A percentile compares a stretch with the other conserved stretches of the same genome.
phyloP scores from a whole-genome alignment of 2,797 vertebrate genomes.

The Sebastes matsubarae region DNA sequence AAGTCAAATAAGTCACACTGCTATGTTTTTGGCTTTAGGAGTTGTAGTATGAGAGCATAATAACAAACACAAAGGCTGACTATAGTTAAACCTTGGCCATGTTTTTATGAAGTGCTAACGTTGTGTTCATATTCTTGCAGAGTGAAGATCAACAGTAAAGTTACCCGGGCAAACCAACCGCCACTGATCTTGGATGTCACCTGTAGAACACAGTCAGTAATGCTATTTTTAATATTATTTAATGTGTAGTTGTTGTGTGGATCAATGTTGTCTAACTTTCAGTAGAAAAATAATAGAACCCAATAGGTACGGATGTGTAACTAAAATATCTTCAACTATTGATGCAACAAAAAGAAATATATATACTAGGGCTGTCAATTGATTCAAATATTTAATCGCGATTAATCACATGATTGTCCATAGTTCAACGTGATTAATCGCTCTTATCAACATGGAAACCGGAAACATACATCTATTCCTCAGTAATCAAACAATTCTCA shows the following conservation, averaged over 20 bases:
- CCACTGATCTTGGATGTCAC: conserved; percentile 63
- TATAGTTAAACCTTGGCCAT: rapidly evolving
- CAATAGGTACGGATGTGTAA: background rate
- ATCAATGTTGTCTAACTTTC: background rate
- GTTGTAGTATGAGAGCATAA: background rate
- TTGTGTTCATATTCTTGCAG: conserved; percentile 42
- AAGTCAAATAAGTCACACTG: background rate
- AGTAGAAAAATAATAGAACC: background rate
- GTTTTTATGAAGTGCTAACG: background rate
- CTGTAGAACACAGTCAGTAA: conserved; percentile 57
- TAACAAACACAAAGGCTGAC: background rate
- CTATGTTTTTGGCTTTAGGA: background rate
- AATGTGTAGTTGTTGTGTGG: background rate
- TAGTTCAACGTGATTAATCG: too few relatives aligned
- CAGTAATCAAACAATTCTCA: conserved; percentile 70
- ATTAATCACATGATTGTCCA: too few relatives aligned
- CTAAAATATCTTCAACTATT: background rate
- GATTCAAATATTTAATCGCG: too few relatives aligned
- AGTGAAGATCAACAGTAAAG: conserved; percentile 51
- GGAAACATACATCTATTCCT: conserved; percentile 73
- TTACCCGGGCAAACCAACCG: conserved; percentile 18
- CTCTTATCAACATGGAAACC: too few relatives aligned
- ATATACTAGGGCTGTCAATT: background rate
- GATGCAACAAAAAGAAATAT: background rate
- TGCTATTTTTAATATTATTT: background rate